Conservation (phyloP, 1,140 invertebrate species). For the Magallana gigas region DNA sequence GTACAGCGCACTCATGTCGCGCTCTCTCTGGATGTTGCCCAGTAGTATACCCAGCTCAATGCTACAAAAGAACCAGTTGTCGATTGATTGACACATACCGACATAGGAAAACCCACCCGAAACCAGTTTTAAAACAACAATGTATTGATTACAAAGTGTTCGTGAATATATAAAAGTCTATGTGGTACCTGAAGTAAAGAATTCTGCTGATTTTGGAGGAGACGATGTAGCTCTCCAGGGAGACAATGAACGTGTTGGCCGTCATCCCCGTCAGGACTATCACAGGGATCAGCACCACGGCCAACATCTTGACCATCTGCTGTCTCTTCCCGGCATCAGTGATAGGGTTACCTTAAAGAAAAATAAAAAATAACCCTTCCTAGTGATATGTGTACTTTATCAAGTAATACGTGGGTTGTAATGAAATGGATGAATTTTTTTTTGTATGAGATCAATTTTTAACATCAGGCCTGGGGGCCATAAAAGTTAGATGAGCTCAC, state of each 20-base stretch:
- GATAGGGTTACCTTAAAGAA: constrained; percentile 56
- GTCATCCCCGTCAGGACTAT: constrained; percentile 59
- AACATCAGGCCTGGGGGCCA: too few species aligned
- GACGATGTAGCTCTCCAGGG: constrained; percentile 55
- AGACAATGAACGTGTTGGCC: constrained; percentile 55
- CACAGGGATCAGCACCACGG: constrained; percentile 59
- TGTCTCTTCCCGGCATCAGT: constrained; percentile 56
- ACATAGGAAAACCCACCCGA: background rate
- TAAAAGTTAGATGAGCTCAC: too few species aligned
- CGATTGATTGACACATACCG: background rate
- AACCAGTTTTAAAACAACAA: background rate
- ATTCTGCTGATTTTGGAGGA: constrained; percentile 51
- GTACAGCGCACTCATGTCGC: constrained; percentile 66
- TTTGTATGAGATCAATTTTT: too few species aligned
- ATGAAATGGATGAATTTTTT: too few species aligned
- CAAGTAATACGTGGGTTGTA: too few species aligned
- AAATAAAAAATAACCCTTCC: background rate
- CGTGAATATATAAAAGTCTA: background rate
- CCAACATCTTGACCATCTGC: constrained; percentile 61
- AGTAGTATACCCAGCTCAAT: constrained; percentile 54
- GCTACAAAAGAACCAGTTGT: background rate
- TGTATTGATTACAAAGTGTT: background rate
- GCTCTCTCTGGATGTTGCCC: constrained; percentile 62
- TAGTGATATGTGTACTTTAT: too few species aligned
- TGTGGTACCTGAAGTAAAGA: constrained; percentile 50